Evolutionary conservation across 2,888 invertebrate species (phyloP).

Genomic region (Cerastis leucographa): DNA sequence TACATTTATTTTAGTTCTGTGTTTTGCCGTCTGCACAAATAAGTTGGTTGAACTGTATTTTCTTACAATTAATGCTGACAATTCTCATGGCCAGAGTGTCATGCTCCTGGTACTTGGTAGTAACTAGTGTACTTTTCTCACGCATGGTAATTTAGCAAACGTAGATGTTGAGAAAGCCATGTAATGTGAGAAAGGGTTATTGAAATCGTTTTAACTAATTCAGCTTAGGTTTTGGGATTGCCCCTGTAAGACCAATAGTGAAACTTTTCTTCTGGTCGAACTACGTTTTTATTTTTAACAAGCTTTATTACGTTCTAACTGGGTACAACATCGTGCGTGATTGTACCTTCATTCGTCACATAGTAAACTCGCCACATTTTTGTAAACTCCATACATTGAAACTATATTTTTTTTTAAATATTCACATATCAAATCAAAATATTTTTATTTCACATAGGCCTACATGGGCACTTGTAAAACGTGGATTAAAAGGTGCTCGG

Average conservation of each 20-base stretch:
- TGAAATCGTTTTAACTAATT: neutral
- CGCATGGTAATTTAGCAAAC: neutral
- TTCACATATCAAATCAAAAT: too few species aligned
- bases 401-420: too few species aligned
- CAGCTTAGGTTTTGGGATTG: neutral
- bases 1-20: too few species aligned
- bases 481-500: too few species aligned
- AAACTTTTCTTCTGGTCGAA: neutral
- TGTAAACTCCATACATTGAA: too few species aligned
- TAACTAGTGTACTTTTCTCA: slow-evolving; percentile 12
- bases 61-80: slow-evolving; percentile 23
- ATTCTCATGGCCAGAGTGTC: slow-evolving; percentile 3
- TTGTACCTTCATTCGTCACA: too few species aligned
- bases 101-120: neutral
- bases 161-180: neutral
- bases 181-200: neutral
- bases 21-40: too few species aligned
- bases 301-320: too few species aligned
- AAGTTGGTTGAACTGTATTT: neutral
- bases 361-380: too few species aligned
- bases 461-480: too few species aligned
- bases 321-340: too few species aligned
- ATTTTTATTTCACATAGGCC: too few species aligned
- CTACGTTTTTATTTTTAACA: neutral
- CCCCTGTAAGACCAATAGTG: neutral